phyloP scores from a whole-genome alignment of 2,888 invertebrate genomes.

The Erebia palarica region DNA sequence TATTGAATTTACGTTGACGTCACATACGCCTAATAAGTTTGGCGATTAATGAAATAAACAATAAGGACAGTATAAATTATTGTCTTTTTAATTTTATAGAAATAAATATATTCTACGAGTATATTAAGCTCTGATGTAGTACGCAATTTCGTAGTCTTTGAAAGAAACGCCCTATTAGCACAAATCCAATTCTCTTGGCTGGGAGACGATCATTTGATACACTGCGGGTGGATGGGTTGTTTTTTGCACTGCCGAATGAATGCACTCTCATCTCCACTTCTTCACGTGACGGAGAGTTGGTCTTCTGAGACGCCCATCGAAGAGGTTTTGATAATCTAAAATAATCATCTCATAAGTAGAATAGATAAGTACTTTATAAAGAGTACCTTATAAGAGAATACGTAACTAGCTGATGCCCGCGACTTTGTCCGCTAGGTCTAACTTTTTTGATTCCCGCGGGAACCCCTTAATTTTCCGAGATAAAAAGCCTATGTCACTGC shows the following conservation, averaged over 20 bases:
- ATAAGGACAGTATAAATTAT: background rate
- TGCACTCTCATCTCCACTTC: conserved; percentile 68
- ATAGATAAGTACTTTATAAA: too few species aligned
- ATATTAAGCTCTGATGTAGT: background rate
- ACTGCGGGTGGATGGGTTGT: conserved; percentile 42
- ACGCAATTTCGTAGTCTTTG: conserved; percentile 27
- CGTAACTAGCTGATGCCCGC: too few species aligned
- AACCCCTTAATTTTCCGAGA: too few species aligned
- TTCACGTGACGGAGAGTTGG: conserved; percentile 63
- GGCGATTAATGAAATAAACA: background rate
- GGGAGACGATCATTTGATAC: conserved; percentile 48
- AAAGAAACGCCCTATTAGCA: conserved; percentile 43
- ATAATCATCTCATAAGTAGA: background rate
- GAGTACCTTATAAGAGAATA: too few species aligned
- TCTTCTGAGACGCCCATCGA: conserved; percentile 74
- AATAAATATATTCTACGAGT: background rate
- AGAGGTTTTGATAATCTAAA: conserved; percentile 70
- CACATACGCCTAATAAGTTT: too few species aligned
- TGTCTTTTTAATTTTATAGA: background rate
- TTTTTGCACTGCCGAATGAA: conserved; percentile 61
- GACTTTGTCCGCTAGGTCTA: too few species aligned
- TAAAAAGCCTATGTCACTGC: too few species aligned
- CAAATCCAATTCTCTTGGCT: conserved; percentile 55
- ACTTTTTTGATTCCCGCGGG: too few species aligned
- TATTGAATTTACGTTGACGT: too few species aligned